A percentile compares a stretch with the other conserved stretches of the same genome.
Evolutionary conservation across 1,140 invertebrate genomes (phyloP).

Genomic region (Sitobion miscanthi): DNA sequence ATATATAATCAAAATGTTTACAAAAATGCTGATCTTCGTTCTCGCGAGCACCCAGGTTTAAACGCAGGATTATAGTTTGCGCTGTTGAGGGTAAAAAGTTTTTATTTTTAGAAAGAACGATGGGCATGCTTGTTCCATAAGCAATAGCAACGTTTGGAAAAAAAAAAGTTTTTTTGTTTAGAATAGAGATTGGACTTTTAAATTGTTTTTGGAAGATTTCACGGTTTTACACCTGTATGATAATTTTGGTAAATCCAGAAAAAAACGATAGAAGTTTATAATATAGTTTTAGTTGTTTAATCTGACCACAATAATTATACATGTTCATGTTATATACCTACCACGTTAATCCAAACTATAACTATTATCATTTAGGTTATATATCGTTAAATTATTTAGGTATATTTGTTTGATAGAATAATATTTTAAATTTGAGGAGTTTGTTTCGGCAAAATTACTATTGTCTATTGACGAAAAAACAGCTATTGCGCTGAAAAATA

Average conservation of each 20-base stretch:
- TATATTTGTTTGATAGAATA: not conserved
- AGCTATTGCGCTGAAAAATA: not conserved
- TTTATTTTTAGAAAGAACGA: slow-evolving; percentile 49
- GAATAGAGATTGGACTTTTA: slow-evolving; percentile 41
- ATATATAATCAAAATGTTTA: slow-evolving; percentile 56
- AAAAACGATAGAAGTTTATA: slow-evolving; percentile 21
- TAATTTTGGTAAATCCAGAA: not conserved
- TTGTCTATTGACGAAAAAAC: not conserved
- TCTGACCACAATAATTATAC: not conserved
- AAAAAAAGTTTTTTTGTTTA: slow-evolving; percentile 42
- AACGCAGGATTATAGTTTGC: slow-evolving; percentile 48
- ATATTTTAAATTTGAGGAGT: not conserved
- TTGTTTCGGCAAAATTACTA: not conserved
- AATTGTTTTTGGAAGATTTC: slow-evolving; percentile 40
- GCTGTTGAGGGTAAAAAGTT: slow-evolving; percentile 27
- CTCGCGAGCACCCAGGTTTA: slow-evolving; percentile 24
- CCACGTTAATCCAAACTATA: not conserved
- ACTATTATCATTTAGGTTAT: not conserved
- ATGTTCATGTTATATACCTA: not conserved
- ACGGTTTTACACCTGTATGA: slow-evolving; percentile 28
- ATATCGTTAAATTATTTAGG: not conserved
- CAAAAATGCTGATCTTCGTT: slow-evolving; percentile 55
- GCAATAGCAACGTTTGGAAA: slow-evolving; percentile 1
- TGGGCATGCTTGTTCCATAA: slow-evolving; percentile 29
- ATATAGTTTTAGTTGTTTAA: not conserved